These are phyloP conservation scores for Brienomyrus brachyistius DNA, from an alignment of 2,113 vertebrate species.

Conservation along the genomic window DNA sequence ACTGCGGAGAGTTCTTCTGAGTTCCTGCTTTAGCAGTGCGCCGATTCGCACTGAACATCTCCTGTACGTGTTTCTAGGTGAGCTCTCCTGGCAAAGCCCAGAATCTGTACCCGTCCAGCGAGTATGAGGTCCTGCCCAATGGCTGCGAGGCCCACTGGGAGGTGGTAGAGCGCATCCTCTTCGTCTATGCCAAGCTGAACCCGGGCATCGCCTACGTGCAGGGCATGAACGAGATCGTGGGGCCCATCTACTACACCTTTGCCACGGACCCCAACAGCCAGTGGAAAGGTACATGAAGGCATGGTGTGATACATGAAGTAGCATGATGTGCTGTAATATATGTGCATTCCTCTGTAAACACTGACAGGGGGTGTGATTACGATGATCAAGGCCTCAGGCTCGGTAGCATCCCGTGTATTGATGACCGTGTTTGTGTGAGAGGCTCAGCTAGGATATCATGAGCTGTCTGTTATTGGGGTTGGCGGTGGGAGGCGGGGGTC, in stretches of 20 bases:
- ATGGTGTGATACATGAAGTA: neutral
- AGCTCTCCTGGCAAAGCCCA: conserved; percentile 80
- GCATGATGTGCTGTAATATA: neutral
- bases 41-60: neutral
- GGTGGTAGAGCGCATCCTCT: conserved; percentile 93
- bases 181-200: conserved; percentile 98
- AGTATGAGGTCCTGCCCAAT: conserved; percentile 80
- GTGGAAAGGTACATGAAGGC: conserved; percentile 75
- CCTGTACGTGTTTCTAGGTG: conserved; percentile 60
- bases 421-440: neutral
- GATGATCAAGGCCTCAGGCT: neutral
- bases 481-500: neutral
- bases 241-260: conserved; percentile 95
- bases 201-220: conserved; percentile 94
- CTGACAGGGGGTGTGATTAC: neutral
- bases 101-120: conserved; percentile 66
- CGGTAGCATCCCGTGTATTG: neutral
- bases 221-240: conserved; percentile 97
- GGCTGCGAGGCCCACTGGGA: conserved; percentile 96
- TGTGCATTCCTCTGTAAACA: neutral
- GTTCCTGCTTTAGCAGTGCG: neutral
- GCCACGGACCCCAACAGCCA: conserved; percentile 84
- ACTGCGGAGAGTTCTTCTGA: neutral
- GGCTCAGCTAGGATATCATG: neutral
- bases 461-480: neutral